Percentiles rank a stretch among this genome's conserved stretches.
Conservation (phyloP, 92 coral and sea anemone genomes). For the Heteractis magnifica region DNA sequence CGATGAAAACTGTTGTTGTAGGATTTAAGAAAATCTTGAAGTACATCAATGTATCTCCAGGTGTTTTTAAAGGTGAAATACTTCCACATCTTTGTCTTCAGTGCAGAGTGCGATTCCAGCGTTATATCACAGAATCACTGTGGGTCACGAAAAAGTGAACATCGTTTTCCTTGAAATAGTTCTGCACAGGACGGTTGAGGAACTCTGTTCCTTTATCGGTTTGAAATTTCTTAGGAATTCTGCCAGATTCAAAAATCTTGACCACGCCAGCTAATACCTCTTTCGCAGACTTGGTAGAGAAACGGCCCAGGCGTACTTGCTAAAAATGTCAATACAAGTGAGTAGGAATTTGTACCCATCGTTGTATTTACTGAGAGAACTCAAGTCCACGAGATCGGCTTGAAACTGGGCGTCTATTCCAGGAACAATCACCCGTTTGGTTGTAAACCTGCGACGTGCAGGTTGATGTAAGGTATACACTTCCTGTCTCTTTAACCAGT, state of each 20-base stretch:
- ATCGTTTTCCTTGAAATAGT: slow-evolving; percentile 16
- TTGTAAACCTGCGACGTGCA: no score
- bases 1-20: slow-evolving; percentile 50
- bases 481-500: slow-evolving; percentile 44
- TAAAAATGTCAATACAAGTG: slow-evolving; percentile 26
- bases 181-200: slow-evolving; percentile 23
- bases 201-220: slow-evolving; percentile 15
- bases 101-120: slow-evolving; percentile 47
- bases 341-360: slow-evolving; percentile 28
- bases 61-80: slow-evolving; percentile 55
- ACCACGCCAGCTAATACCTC: not conserved
- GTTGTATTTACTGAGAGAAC: slow-evolving; percentile 31
- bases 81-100: slow-evolving; percentile 33
- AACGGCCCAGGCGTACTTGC: slow-evolving; percentile 43
- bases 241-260: not conserved
- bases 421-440: no score
- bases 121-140: slow-evolving; percentile 30
- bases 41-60: slow-evolving; percentile 16
- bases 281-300: slow-evolving; percentile 36
- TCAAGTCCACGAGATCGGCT: slow-evolving; percentile 16
- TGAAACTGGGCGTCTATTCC: no score
- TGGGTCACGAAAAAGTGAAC: slow-evolving; percentile 36
- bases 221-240: not conserved
- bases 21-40: slow-evolving; percentile 33
- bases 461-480: no score